Evolutionary conservation across 35 echinoderm and acorn worm species (phyloP), one percentile per base, ranked within the genome.

Genomic region (Ophiothrix spiculata): DNA sequence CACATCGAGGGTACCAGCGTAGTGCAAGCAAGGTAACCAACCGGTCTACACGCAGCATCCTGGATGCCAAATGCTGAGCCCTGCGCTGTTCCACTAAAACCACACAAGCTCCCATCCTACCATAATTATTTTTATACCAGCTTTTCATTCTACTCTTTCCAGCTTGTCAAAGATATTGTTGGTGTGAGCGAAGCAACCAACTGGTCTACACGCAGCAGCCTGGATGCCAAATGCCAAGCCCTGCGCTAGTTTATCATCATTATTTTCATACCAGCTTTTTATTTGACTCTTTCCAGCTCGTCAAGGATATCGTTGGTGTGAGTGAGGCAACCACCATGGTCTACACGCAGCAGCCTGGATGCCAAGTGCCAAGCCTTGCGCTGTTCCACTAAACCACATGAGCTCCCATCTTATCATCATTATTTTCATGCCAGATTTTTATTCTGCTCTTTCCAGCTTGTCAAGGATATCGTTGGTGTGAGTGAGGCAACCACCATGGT

Each of bases 131-230:
- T n/a, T n/a, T n/a, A n/a, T n/a, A n/a, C n/a, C n/a, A n/a, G n/a
- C n/a, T n/a, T n/a, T n/a, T n/a, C n/a, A n/a, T n/a, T n/a, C n/a
- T n/a, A n/a, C n/a, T n/a, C n/a, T 76, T 37, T 80, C 0, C 78
- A 93, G 92, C 83, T 93, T 56, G 84, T 93, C 16, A 85, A 79
- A 63, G 92, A 93, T 37, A 75, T 93, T 25, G 81, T 84, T 12
- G 89, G 92, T 78, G 92, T 93, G 38, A 89, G 92, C 81, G 92
- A 93, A 76, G 87, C 92, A 4, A 93, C 92, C 17, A 78, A 93
- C 39, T 93, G 87, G 81, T 93, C 92, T 32, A 31, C 69, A 21
- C 83, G 86, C 17, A 78, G 77, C 46, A 93, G 87, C 32, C 46
- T 81, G 31, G 76, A 81, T 77, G 75, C 92, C 32, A 93, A 93